A percentile compares a stretch with the other conserved stretches of the same genome.
These are phyloP conservation scores for Magallana nippona DNA, from an alignment of 2,888 invertebrate species.

Conservation along the genomic window DNA sequence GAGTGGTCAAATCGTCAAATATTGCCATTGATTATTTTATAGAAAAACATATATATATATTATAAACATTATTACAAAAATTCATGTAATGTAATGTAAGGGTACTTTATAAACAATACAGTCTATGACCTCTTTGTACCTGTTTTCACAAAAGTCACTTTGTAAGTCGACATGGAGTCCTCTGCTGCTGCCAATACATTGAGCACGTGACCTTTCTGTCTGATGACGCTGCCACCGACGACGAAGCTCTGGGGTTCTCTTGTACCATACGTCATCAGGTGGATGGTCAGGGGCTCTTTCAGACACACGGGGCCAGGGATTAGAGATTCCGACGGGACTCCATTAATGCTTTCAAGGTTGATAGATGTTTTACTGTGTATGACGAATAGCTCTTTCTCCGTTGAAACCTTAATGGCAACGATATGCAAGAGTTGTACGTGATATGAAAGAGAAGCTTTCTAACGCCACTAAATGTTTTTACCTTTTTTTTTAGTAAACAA, in stretches of 20 bases:
- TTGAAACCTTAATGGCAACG: background rate
- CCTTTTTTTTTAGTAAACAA: too few species aligned
- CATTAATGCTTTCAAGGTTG: constrained; percentile 1
- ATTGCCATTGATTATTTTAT: background rate
- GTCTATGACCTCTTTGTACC: background rate
- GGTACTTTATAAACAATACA: background rate
- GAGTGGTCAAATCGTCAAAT: background rate
- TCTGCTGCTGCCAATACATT: constrained; percentile 10
- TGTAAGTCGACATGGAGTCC: constrained; percentile 4
- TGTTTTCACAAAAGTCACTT: background rate
- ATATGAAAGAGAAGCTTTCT: too few species aligned
- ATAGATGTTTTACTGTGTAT: background rate
- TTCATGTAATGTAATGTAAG: too few species aligned
- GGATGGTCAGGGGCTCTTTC: background rate
- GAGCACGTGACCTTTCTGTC: constrained; percentile 16
- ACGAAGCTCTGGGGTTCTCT: constrained; percentile 19
- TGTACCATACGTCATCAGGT: constrained; percentile 13
- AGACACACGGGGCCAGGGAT: background rate
- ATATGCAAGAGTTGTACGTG: too few species aligned
- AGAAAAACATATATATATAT: too few species aligned
- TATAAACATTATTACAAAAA: too few species aligned
- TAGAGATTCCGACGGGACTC: background rate
- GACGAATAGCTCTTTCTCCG: constrained; percentile 19
- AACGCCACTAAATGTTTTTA: too few species aligned
- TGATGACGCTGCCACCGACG: background rate